Evolutionary conservation across 2,797 vertebrate species (phyloP), one percentile per base, ranked within the genome.

Genomic region (Coccyzus lansbergi): DNA sequence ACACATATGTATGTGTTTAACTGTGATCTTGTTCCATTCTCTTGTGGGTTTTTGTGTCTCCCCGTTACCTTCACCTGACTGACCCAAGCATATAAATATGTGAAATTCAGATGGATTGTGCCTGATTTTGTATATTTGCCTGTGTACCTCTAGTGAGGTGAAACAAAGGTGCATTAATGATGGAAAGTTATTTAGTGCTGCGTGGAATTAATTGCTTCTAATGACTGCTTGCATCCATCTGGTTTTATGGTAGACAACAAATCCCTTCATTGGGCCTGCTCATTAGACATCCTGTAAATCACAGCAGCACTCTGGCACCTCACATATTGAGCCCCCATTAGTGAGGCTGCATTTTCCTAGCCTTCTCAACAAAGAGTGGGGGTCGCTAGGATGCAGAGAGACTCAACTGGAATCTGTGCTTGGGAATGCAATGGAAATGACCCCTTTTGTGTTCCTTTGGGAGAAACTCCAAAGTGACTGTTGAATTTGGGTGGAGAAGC

Each of bases 151-250:
- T 98, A 98, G 98, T 98, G 98, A 98, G 97, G 97, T 98, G 98
- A 98, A 98, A 98, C 98, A 98, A 98, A 98, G 98, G 98, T 98
- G 97, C 96, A 88, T 98, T 98, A 98, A 98, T 98, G 98, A 98
- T 90, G 95, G 98, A 97, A 99, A 98, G 98, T 98, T 99, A 98
- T 99, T 99, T 99, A 98, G 98, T 98, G 98, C 98, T 98, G 98
- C 97, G 97, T 97, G 97, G 94, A 98, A 98, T 98, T 99, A 99
- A 99, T 99, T 99, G 98, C 98, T 98, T 98, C 98, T 99, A 99
- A 99, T 99, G 98, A 98, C 95, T 98, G 98, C 98, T 98, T 98
- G 96, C 98, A 98, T 99, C 98, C 98, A 98, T 99, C 98, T 99
- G 98, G 97, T 98, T 98, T 98, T 98, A 98, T 97, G 96, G 97